Evolutionary conservation across 2,888 invertebrate genomes (phyloP).

Genomic region (Belgica antarctica): DNA sequence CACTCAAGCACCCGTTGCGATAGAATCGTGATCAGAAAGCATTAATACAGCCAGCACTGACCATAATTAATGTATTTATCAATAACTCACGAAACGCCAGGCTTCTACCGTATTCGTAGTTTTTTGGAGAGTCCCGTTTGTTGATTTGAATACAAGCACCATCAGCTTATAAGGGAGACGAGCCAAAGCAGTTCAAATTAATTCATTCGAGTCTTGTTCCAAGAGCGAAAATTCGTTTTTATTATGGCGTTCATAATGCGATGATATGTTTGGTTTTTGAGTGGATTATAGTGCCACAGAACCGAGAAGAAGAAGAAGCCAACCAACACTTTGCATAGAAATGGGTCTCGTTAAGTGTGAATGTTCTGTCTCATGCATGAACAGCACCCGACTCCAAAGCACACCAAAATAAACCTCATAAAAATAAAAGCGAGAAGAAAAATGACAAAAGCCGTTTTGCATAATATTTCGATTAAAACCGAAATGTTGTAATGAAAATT

Average conservation of each 20-base stretch:
- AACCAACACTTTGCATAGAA: conserved; percentile 33
- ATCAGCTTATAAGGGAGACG: neutral
- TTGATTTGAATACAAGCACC: neutral
- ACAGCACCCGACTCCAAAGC: too few relatives aligned
- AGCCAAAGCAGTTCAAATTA: conserved; percentile 13
- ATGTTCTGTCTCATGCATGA: conserved; percentile 20
- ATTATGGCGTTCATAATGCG: conserved; percentile 18
- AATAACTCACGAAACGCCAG: conserved; percentile 32
- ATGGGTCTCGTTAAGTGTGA: conserved; percentile 30
- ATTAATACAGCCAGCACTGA: conserved; percentile 29
- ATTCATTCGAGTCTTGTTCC: conserved; percentile 25
- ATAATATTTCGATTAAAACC: conserved; percentile 36
- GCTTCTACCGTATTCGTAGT: neutral
- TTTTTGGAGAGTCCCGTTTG: conserved; percentile 8
- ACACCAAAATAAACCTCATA: conserved; percentile 9
- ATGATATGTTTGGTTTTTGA: conserved; percentile 23
- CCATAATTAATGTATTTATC: conserved; percentile 33
- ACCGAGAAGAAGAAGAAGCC: too few relatives aligned
- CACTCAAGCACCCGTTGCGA: conserved; percentile 22
- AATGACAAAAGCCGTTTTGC: too few relatives aligned
- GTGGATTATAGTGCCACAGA: conserved; percentile 23
- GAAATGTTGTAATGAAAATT: conserved; percentile 23
- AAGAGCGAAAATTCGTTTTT: neutral
- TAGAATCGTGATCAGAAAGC: conserved; percentile 28
- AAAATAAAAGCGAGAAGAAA: too few relatives aligned